Conservation (phyloP, 2,797 vertebrate species). For the Lycodopsis pacificus region DNA sequence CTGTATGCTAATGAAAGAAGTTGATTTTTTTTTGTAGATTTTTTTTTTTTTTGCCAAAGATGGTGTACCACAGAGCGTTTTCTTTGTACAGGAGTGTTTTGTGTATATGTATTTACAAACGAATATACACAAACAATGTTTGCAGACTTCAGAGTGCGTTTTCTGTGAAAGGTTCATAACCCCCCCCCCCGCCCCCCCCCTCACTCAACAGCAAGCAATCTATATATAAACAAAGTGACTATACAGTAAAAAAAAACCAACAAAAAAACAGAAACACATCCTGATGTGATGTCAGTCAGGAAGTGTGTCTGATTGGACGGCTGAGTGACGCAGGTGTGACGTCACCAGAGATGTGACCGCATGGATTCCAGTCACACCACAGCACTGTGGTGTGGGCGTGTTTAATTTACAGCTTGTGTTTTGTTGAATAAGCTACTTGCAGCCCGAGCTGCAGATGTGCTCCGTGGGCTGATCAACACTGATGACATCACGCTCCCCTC, state of each 20-base stretch:
- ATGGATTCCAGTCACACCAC: constrained; percentile 25
- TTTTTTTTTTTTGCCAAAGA: constrained; percentile 80
- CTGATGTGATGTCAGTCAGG: constrained; percentile 64
- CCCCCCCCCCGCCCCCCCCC: constrained; percentile 23
- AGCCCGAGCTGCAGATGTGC: constrained; percentile 44
- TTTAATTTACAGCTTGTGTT: constrained; percentile 45
- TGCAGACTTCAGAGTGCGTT: constrained; percentile 71
- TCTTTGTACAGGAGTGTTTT: constrained; percentile 83
- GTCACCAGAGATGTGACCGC: constrained; percentile 43
- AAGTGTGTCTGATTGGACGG: constrained; percentile 70
- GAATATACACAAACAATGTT: constrained; percentile 83
- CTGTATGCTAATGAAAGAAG: constrained; percentile 76
- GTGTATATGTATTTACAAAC: constrained; percentile 88
- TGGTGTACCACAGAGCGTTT: constrained; percentile 85
- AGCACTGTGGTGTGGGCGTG: background rate
- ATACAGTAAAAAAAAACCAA: constrained; percentile 62
- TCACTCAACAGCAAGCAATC: constrained; percentile 67
- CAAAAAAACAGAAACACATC: constrained; percentile 67
- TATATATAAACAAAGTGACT: constrained; percentile 77
- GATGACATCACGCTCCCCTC: constrained; percentile 52
- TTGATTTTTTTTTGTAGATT: constrained; percentile 44
- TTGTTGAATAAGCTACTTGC: constrained; percentile 50
- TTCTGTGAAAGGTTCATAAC: constrained; percentile 65
- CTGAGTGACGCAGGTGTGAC: constrained; percentile 46
- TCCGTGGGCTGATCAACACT: constrained; percentile 38